Evolutionary conservation across 2,888 invertebrate genomes (phyloP).

Genomic region (Flexamia atlantica): DNA sequence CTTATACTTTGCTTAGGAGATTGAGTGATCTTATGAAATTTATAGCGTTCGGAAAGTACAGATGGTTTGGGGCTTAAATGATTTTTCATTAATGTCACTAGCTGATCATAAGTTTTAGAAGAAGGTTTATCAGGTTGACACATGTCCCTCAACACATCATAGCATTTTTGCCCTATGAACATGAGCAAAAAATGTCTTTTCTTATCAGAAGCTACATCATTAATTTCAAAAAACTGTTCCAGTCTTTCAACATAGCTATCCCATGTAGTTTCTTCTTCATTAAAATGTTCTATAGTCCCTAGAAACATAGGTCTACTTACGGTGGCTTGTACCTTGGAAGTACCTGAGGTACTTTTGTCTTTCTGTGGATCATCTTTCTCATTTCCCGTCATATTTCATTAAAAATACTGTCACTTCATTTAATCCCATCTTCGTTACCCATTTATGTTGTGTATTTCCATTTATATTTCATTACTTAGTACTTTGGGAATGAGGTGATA

Average conservation of each 20-base stretch:
- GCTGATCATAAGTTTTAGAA: not conserved
- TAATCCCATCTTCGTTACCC: too few relatives aligned
- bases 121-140: conserved; percentile 22
- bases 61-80: conserved; percentile 7
- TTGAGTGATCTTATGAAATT: conserved; percentile 22
- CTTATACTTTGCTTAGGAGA: not conserved
- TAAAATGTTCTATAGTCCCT: not conserved
- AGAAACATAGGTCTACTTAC: not conserved
- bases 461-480: too few relatives aligned
- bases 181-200: conserved; percentile 1
- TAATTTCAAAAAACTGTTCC: conserved; percentile 13
- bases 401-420: not conserved
- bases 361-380: too few relatives aligned
- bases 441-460: too few relatives aligned
- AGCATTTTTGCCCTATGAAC: not conserved
- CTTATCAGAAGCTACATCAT: not conserved
- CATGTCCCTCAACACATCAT: too few relatives aligned
- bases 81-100: conserved; percentile 5
- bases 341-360: too few relatives aligned
- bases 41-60: not conserved
- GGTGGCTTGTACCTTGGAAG: too few relatives aligned
- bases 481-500: too few relatives aligned
- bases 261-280: not conserved
- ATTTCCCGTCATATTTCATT: too few relatives aligned
- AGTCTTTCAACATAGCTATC: too few relatives aligned